phyloP scores from a whole-genome alignment of 1,140 invertebrate genomes.

The Hormaphis cornu region DNA sequence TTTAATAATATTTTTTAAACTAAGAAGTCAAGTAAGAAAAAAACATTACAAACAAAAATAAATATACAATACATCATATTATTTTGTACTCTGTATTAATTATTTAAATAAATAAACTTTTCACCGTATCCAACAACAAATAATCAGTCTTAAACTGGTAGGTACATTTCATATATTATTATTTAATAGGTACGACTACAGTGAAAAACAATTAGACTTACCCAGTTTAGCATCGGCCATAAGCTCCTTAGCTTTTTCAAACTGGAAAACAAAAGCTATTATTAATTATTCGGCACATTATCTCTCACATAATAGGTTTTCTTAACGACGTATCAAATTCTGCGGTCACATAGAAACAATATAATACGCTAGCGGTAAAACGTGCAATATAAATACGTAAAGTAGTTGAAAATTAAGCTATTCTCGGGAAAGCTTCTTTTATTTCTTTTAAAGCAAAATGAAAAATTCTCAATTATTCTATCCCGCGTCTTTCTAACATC shows the following conservation, averaged over 20 bases:
- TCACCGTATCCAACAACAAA: too few relatives aligned
- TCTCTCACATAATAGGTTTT: slow-evolving; percentile 11
- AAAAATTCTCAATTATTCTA: slow-evolving; percentile 21
- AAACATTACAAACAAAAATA: too few relatives aligned
- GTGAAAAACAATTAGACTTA: slow-evolving; percentile 40
- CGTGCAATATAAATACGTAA: slow-evolving; percentile 8
- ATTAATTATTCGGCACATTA: slow-evolving; percentile 14
- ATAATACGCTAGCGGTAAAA: neutral
- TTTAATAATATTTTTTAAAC: too few relatives aligned
- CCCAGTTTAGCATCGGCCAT: slow-evolving; percentile 53
- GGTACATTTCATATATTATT: neutral
- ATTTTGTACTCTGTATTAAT: too few relatives aligned
- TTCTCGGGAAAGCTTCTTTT: slow-evolving; percentile 2
- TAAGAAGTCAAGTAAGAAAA: too few relatives aligned
- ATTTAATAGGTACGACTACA: neutral
- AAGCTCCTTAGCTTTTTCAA: slow-evolving; percentile 51
- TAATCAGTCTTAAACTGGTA: neutral
- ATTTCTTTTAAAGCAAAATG: slow-evolving; percentile 1
- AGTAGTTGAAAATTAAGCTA: slow-evolving; percentile 17
- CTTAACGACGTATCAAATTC: slow-evolving; percentile 20
- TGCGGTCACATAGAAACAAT: neutral
- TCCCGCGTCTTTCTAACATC: neutral
- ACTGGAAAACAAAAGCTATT: slow-evolving; percentile 43
- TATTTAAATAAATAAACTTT: too few relatives aligned
- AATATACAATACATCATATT: too few relatives aligned